These are phyloP conservation scores for Leptinotarsa juncta DNA, from an alignment of 2,888 invertebrate species.

Conservation along the genomic window DNA sequence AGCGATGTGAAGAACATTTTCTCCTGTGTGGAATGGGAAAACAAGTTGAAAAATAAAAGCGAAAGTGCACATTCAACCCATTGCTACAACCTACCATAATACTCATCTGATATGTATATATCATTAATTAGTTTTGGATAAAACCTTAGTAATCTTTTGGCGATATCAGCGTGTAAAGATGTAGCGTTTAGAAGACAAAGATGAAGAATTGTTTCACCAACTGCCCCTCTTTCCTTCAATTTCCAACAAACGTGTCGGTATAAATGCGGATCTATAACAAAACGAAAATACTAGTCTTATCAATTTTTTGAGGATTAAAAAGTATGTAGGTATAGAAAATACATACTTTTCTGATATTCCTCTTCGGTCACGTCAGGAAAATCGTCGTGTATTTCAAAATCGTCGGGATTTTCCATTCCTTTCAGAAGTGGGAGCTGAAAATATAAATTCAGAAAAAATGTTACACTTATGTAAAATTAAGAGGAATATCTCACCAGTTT, in stretches of 20 bases:
- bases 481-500: slow-evolving; percentile 72
- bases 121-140: slow-evolving; percentile 97
- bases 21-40: slow-evolving; percentile 71
- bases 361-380: slow-evolving; percentile 73
- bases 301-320: not conserved
- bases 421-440: slow-evolving; percentile 78
- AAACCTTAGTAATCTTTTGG: slow-evolving; percentile 88
- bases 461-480: not conserved
- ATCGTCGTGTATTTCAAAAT: slow-evolving; percentile 85
- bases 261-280: slow-evolving; percentile 71
- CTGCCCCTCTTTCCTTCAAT: slow-evolving; percentile 90
- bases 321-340: not conserved
- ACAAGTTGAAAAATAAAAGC: not conserved
- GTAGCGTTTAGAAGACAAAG: slow-evolving; percentile 93
- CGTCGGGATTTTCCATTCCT: slow-evolving; percentile 86
- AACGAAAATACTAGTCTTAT: not conserved
- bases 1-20: slow-evolving; percentile 95
- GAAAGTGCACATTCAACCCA: not conserved
- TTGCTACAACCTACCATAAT: slow-evolving; percentile 78
- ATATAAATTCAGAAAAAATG: not conserved
- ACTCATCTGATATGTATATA: slow-evolving; percentile 95
- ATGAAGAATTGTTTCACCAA: slow-evolving; percentile 95
- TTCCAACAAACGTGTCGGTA: slow-evolving; percentile 94
- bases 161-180: slow-evolving; percentile 91
- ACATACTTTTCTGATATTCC: slow-evolving; percentile 65